phyloP scores from a whole-genome alignment of 2,888 invertebrate species.

The Habroteleia sp. region DNA sequence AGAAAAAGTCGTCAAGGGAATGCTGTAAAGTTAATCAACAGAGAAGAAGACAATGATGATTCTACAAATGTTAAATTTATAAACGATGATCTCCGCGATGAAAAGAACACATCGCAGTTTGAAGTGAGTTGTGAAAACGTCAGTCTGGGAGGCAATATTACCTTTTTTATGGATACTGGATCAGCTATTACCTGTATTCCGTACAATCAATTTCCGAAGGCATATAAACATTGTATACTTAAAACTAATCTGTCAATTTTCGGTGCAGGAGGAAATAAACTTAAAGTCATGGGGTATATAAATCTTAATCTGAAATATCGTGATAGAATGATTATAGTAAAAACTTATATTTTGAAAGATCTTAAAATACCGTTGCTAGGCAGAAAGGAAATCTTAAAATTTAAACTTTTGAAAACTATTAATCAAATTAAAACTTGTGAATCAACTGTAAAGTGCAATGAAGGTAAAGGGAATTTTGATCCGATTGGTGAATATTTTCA shows the following conservation, averaged over 20 bases:
- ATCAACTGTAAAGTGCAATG: background rate
- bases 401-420: conserved; percentile 20
- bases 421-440: conserved; percentile 2
- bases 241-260: conserved; percentile 27
- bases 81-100: background rate
- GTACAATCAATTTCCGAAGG: conserved; percentile 11
- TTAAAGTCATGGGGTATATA: conserved; percentile 15
- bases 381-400: conserved; percentile 46
- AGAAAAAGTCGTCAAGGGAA: background rate
- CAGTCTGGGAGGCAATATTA: conserved; percentile 4
- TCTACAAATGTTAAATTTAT: background rate
- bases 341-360: conserved; percentile 44
- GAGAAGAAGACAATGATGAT: background rate
- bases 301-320: conserved; percentile 16
- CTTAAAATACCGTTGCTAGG: conserved; percentile 55
- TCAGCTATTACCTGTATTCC: conserved; percentile 51
- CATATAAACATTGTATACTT: background rate
- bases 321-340: conserved; percentile 9
- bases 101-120: background rate
- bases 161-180: conserved; percentile 54
- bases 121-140: conserved; percentile 14
- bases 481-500: too few relatives aligned
- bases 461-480: too few relatives aligned
- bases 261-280: conserved; percentile 6
- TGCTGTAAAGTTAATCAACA: background rate